phyloP scores from a whole-genome alignment of 2,888 invertebrate species.

The Drosophila mercatorum region DNA sequence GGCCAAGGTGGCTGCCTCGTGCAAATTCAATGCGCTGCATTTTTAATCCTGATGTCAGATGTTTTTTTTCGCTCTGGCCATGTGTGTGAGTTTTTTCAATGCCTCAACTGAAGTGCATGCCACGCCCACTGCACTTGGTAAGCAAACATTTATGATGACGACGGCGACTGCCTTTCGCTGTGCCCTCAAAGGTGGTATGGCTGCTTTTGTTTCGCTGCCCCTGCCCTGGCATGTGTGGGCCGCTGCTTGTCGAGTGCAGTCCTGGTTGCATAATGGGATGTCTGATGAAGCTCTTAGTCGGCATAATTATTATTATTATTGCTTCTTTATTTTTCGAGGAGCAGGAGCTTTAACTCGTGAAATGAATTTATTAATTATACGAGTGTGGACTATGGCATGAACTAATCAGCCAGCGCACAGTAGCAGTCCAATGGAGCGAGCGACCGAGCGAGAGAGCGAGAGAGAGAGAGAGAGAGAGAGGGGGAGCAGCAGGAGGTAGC shows the following conservation, averaged over 20 bases:
- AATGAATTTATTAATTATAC: slow-evolving; percentile 59
- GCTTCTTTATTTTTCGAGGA: slow-evolving; percentile 9
- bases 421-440: slow-evolving; percentile 13
- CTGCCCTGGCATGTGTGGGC: slow-evolving; percentile 43
- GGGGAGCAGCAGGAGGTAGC: slow-evolving; percentile 57
- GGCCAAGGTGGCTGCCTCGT: slow-evolving; percentile 45
- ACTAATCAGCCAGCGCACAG: slow-evolving; percentile 36
- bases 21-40: slow-evolving; percentile 78
- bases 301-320: slow-evolving; percentile 77
- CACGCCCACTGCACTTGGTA: slow-evolving; percentile 69
- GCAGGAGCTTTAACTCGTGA: slow-evolving; percentile 36
- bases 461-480: slow-evolving; percentile 2
- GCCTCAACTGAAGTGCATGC: slow-evolving; percentile 79
- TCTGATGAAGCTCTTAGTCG: slow-evolving; percentile 81
- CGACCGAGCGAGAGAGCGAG: neutral
- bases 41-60: slow-evolving; percentile 75
- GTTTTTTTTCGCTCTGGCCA: slow-evolving; percentile 30
- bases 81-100: slow-evolving; percentile 55
- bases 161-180: slow-evolving; percentile 37
- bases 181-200: slow-evolving; percentile 67
- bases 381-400: slow-evolving; percentile 25
- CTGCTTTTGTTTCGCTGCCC: slow-evolving; percentile 64
- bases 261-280: slow-evolving; percentile 75
- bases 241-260: slow-evolving; percentile 69
- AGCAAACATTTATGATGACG: slow-evolving; percentile 78